Conservation (phyloP, 2,113 vertebrate species). For the Mesoclemmys tuberculata region DNA sequence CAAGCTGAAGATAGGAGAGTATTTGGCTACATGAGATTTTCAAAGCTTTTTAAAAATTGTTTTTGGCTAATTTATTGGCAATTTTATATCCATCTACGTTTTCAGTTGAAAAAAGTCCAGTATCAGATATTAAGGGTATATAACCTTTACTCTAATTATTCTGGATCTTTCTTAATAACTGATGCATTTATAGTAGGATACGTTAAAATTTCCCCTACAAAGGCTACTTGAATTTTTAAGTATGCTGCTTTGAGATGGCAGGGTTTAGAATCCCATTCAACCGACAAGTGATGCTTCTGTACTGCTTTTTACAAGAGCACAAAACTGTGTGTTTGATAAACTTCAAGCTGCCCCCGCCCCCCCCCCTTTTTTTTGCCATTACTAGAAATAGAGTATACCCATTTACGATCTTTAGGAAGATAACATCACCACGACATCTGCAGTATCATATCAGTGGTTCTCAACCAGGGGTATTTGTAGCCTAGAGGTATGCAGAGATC, state of each 20-base stretch:
- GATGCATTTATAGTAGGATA: background rate
- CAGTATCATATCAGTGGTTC: background rate
- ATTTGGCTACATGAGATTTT: background rate
- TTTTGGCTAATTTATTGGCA: too few relatives aligned
- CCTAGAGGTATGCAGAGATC: too few relatives aligned
- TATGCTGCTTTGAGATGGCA: background rate
- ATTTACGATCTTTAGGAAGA: background rate
- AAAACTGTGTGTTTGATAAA: background rate
- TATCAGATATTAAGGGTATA: background rate
- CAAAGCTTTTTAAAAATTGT: background rate
- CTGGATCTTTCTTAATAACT: background rate
- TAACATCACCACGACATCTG: background rate
- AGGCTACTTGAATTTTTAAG: background rate
- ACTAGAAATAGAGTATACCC: background rate
- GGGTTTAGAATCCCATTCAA: background rate
- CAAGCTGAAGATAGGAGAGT: background rate
- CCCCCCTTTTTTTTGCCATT: background rate
- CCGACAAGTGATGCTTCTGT: background rate
- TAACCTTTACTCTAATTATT: background rate
- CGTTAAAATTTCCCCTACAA: background rate
- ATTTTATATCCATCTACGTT: too few relatives aligned
- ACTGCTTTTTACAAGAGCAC: background rate
- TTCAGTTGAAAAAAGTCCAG: background rate
- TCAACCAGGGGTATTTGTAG: too few relatives aligned
- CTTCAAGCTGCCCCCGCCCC: background rate